Evolutionary conservation across 2,113 vertebrate genomes (phyloP), one percentile per base, ranked within the genome.

Genomic region (Salvator merianae): DNA sequence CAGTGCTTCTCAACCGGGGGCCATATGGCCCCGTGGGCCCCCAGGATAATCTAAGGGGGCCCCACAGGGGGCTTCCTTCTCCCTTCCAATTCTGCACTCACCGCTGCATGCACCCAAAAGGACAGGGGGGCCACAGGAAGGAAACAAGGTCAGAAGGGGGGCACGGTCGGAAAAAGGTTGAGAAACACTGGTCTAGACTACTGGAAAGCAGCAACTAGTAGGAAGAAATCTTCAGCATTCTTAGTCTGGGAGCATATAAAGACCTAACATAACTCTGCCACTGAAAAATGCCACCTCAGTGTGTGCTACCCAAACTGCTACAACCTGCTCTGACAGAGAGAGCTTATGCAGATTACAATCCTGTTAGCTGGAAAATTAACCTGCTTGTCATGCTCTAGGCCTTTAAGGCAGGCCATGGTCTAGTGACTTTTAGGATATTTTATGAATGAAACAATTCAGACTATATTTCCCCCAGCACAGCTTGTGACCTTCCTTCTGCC

Each of bases 401-500:
- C 50, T 53, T 53, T 53, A 9, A 53, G 50, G 8, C 3, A 53
- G 50, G 55, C 20, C 20, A 59, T 59, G 55, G 20, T 59, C 20
- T 59, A 59, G 16, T 59, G 20, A 14, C 43, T 80, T 40, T 59
- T 5, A 32, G 13, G 43, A 7, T 24, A 65, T 65, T 65, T 26
- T 83, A 30, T 34, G 7, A 65, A 38, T 63, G 36, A 82, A 2
- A 43, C 7, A 20, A 32, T 14, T 63, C 38, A 30, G 14, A 59
- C 47, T 81, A 71, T 12, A 4, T 16, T 24, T 68, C 26, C 16
- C 32, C 28, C 38, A 20, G 26, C 26, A 62, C 26, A 59, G 6
- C 18, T 62, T 40, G 18, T 7, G 36, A 3, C 20, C 16, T 63
- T 77, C 26, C 93, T 93, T 92, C 30, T 90, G 12, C 14, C 10